Evolutionary conservation across 2,113 vertebrate species (phyloP).

Genomic region (Gopherus flavomarginatus): DNA sequence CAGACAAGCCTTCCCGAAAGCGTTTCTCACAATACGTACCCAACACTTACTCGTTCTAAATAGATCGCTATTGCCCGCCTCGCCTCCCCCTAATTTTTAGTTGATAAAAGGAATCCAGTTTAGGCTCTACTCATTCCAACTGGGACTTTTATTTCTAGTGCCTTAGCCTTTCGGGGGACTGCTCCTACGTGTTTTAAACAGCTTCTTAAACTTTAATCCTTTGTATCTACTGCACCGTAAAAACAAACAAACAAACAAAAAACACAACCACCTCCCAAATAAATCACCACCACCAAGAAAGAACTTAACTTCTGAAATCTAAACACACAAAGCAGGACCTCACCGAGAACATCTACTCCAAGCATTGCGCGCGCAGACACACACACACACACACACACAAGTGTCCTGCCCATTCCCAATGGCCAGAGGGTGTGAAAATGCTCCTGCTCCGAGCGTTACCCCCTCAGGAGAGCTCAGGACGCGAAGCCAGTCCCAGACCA

Average conservation of each 20-base stretch:
- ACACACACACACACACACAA: not conserved
- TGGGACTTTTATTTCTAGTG: not conserved
- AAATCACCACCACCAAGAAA: not conserved
- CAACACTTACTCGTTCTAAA: not conserved
- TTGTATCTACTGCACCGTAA: not conserved
- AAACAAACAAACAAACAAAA: too few species aligned
- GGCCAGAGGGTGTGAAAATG: not conserved
- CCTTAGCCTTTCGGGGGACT: not conserved
- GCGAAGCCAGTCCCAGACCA: not conserved
- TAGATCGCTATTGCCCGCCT: not conserved
- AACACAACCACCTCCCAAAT: not conserved
- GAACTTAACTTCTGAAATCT: not conserved
- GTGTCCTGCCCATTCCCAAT: not conserved
- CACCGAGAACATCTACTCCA: too few species aligned
- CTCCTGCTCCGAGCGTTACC: not conserved
- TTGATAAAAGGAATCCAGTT: not conserved
- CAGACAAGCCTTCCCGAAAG: constrained; percentile 1
- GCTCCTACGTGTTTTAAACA: not conserved
- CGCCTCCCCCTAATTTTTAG: not conserved
- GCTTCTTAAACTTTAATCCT: not conserved
- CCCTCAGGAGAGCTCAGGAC: not conserved
- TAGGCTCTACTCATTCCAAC: not conserved
- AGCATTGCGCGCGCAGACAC: not conserved
- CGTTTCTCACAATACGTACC: not conserved
- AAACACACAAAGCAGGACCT: not conserved